Base-by-base conservation (phyloP, 2,888 invertebrate genomes). In the Odontocerum albicorne region DNA sequence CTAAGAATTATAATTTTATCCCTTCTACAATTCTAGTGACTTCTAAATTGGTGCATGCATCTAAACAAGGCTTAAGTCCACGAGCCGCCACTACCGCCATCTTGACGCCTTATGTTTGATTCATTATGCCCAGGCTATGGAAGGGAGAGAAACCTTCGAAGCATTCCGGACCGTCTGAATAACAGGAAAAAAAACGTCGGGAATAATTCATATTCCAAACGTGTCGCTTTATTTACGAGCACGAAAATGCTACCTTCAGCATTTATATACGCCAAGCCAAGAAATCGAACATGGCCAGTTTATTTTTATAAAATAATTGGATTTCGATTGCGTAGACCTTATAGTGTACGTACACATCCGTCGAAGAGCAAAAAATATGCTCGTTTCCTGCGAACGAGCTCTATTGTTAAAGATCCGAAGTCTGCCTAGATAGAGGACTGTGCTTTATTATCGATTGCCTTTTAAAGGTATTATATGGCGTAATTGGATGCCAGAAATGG, bases 181-280 rank as follows among this genome's bases (percentile, higher is more conserved):
- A 16, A 31, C 27, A 49, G n/a, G n/a, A 38, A 40, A 43, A 55
- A 51, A 53, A 50, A 57, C 54, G 49, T 56, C 42, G 45, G 33
- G 74, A 75, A 76, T 77, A 77, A 77, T 77, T 78, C 75, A 78
- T 77, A 75, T 75, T 76, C 75, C 35, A 54, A 67, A 72, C 72
- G 72, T 73, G 75, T 74, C 72, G 73, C 72, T 72, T 73, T 72
- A 76, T 74, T 72, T 72, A 72, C 72, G 71, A 68, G 67, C 64
- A 66, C 67, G 57, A 59, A 62, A 62, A 59, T 49, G 56, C 50
- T 39, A 42, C 45, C 55, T 45, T 43, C 49, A 36, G 53, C 17
- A 32, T 32, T 15, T 35, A 42, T 35, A 39, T 45, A 20, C 49
- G 35, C 39, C 45, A 19, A 21, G 36, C 35, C 44, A 43, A 36